Evolutionary conservation across 2,888 invertebrate species (phyloP).

Genomic region (Hyles lineata): DNA sequence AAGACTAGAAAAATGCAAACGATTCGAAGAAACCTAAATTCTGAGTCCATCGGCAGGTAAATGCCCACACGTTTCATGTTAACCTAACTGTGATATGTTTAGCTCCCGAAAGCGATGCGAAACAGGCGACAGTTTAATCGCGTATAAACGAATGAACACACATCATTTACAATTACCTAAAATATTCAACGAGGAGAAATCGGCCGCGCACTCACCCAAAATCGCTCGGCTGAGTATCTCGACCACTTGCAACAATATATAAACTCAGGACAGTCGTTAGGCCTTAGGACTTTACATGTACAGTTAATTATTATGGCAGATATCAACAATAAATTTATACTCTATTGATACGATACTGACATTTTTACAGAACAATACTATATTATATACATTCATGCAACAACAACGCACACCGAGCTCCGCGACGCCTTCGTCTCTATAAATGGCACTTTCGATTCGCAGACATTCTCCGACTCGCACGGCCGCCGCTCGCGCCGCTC

Average conservation of each 20-base stretch:
- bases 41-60: conserved; percentile 53
- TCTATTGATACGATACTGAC: conserved; percentile 74
- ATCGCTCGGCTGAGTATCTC: conserved; percentile 58
- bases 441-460: conserved; percentile 69
- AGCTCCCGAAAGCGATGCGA: conserved; percentile 58
- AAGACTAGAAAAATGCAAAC: conserved; percentile 84
- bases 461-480: conserved; percentile 38
- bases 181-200: conserved; percentile 63
- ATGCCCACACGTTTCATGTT: conserved; percentile 43
- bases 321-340: conserved; percentile 81
- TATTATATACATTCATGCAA: conserved; percentile 64
- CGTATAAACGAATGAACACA: conserved; percentile 65
- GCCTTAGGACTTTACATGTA: conserved; percentile 81
- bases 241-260: conserved; percentile 70
- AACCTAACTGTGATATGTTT: conserved; percentile 72
- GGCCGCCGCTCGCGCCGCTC: conserved; percentile 39
- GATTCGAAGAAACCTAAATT: conserved; percentile 64
- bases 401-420: conserved; percentile 62
- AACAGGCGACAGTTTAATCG: conserved; percentile 38
- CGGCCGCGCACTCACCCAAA: conserved; percentile 50
- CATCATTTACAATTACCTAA: conserved; percentile 62
- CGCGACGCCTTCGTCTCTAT: conserved; percentile 48
- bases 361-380: conserved; percentile 74
- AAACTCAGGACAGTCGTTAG: conserved; percentile 82
- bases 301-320: conserved; percentile 83